Evolutionary conservation across 2,888 invertebrate species (phyloP).

Genomic region (Anagyrus pseudococci): DNA sequence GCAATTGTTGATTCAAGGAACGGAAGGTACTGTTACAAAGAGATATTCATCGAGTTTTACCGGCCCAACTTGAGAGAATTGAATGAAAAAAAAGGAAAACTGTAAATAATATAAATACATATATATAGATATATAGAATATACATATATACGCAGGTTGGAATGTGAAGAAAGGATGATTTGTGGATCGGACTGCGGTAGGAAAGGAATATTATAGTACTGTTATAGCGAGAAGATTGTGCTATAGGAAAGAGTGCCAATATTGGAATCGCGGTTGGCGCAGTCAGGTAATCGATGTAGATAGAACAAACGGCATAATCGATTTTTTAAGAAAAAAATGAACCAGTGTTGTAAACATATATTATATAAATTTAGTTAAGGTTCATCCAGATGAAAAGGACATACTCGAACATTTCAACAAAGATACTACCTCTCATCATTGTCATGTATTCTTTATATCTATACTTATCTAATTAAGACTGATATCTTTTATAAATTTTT

Average conservation of each 20-base stretch:
- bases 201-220: conserved; percentile 18
- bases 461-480: too few species aligned
- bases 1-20: too few species aligned
- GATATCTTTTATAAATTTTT: too few species aligned
- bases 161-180: neutral
- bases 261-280: conserved; percentile 4
- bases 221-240: conserved; percentile 2
- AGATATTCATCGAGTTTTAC: too few species aligned
- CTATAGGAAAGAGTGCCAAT: conserved; percentile 25
- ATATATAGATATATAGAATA: conserved; percentile 9
- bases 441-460: too few species aligned
- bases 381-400: too few species aligned
- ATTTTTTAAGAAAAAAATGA: conserved; percentile 10
- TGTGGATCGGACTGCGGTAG: conserved; percentile 12
- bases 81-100: neutral
- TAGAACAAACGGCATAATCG: conserved; percentile 8
- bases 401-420: too few species aligned
- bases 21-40: too few species aligned
- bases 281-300: conserved; percentile 14
- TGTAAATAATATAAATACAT: conserved; percentile 35
- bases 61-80: conserved; percentile 14
- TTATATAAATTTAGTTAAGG: too few species aligned
- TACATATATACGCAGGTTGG: neutral
- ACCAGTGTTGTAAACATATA: too few species aligned
- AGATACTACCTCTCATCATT: too few species aligned